These are phyloP conservation scores for Varanus komodoensis DNA, from an alignment of 2,113 vertebrate species.

Conservation along the genomic window DNA sequence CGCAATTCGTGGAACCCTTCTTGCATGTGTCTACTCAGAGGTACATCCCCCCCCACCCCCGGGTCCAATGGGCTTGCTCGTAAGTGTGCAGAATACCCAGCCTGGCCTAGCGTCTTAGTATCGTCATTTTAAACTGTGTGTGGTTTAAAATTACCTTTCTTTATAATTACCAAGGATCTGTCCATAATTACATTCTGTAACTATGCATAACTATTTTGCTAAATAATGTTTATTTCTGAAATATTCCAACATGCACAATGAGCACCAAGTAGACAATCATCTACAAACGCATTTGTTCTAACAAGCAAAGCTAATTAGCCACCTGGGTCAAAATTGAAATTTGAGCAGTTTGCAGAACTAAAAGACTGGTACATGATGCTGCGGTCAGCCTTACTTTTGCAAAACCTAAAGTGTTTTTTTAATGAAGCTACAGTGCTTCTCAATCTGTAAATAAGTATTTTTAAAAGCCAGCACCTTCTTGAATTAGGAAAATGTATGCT, in stretches of 20 bases:
- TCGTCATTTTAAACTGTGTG: neutral
- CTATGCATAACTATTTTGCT: neutral
- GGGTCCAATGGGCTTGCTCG: too few relatives aligned
- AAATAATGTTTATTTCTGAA: slow-evolving; percentile 7
- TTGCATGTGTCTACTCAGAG: too few relatives aligned
- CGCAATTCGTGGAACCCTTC: too few relatives aligned
- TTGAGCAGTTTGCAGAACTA: neutral
- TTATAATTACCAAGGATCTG: neutral
- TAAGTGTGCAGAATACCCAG: neutral
- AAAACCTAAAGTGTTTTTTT: neutral
- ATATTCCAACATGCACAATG: neutral
- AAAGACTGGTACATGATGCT: neutral
- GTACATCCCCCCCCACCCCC: neutral
- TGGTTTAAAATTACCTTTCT: neutral
- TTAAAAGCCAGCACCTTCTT: neutral
- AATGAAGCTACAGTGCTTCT: neutral
- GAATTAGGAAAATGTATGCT: neutral
- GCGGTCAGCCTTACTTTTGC: too few relatives aligned
- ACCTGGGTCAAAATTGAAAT: neutral
- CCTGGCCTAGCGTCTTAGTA: neutral
- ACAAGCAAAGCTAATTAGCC: neutral
- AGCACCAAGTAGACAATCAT: neutral
- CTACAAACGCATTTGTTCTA: neutral
- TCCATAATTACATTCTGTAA: neutral
- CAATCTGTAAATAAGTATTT: neutral